These are phyloP conservation scores for Phengaris alcon DNA, from an alignment of 2,888 invertebrate genomes.

Conservation along the genomic window DNA sequence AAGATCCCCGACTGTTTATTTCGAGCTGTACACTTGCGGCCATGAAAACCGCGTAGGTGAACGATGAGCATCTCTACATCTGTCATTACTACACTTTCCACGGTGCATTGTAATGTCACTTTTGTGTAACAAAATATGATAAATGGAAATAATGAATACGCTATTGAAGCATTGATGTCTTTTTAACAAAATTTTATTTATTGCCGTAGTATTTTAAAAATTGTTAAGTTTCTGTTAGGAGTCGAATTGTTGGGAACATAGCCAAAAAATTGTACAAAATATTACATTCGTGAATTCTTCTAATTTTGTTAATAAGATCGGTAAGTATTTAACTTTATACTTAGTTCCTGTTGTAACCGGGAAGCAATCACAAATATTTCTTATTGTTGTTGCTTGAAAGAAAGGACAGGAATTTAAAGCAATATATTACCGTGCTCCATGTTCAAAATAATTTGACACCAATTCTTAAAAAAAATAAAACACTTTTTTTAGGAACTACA, in stretches of 20 bases:
- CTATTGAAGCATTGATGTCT: no score
- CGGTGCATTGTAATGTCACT: no score
- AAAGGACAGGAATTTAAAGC: not conserved
- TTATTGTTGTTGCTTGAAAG: not conserved
- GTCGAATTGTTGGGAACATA: no score
- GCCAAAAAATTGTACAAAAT: no score
- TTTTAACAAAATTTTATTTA: no score
- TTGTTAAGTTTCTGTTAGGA: no score
- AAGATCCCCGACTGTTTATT: conserved; percentile 74
- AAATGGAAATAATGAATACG: no score
- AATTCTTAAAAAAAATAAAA: no score
- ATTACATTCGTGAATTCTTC: no score
- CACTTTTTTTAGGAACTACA: not conserved
- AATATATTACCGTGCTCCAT: not conserved
- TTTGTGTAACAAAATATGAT: no score
- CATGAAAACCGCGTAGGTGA: conserved; percentile 69
- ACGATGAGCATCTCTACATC: conserved; percentile 47
- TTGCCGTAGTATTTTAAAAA: no score
- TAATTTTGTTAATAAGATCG: no score
- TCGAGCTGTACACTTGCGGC: conserved; percentile 63
- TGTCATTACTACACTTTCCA: conserved; percentile 11
- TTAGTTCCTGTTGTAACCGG: not conserved
- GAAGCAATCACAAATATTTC: not conserved
- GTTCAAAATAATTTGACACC: not conserved
- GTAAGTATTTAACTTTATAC: not conserved